Conservation (phyloP, 2,888 invertebrate genomes). For the Hanleya hanleyi region DNA sequence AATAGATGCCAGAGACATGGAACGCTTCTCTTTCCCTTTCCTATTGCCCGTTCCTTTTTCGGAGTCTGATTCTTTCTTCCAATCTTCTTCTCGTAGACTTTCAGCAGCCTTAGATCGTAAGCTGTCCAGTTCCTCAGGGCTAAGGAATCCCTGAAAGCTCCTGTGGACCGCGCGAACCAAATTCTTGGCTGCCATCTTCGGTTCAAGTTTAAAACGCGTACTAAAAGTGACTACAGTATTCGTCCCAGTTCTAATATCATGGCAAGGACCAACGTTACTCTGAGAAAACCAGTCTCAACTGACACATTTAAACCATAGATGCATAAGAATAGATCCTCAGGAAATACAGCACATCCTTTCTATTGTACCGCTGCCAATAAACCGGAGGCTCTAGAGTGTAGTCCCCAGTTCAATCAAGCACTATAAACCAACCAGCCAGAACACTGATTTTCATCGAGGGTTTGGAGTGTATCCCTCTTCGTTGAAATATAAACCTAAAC, state of each 20-base stretch:
- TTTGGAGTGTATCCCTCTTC: too few species aligned
- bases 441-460: too few species aligned
- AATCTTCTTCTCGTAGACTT: too few species aligned
- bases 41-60: too few species aligned
- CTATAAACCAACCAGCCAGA: neutral
- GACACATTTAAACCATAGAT: neutral
- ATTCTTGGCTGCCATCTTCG: neutral
- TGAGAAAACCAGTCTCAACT: neutral
- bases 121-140: neutral
- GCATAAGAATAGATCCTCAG: neutral
- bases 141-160: neutral
- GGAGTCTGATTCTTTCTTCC: too few species aligned
- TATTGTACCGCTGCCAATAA: too few species aligned
- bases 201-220: neutral
- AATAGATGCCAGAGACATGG: too few species aligned
- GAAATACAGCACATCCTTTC: neutral
- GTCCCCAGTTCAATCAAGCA: too few species aligned
- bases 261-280: too few species aligned
- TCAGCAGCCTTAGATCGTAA: neutral
- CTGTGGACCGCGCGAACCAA: neutral
- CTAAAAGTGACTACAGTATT: neutral
- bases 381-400: too few species aligned
- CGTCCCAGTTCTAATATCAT: neutral
- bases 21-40: too few species aligned
- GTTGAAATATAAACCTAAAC: too few species aligned